A percentile compares a stretch with the other conserved stretches of the same genome.
Evolutionary conservation across 2,888 invertebrate species (phyloP).

Genomic region (Plutella xylostella): DNA sequence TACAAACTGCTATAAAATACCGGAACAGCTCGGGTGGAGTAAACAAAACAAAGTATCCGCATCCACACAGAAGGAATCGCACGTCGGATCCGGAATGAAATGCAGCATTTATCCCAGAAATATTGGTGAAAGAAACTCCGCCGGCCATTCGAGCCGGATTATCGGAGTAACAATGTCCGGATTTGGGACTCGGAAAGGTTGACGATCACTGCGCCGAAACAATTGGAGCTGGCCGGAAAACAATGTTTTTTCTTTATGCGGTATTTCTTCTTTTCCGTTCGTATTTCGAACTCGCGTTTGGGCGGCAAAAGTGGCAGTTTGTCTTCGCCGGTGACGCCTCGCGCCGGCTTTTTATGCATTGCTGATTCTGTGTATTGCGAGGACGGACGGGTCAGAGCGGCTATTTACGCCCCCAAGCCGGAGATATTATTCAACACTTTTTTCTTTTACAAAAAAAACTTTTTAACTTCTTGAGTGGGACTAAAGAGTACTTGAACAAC

Average conservation of each 20-base stretch:
- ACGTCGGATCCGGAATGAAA: constrained; percentile 9
- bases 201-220: neutral
- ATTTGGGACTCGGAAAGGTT: constrained; percentile 14
- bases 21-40: neutral
- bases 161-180: constrained; percentile 24
- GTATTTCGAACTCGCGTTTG: neutral
- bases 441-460: too few species aligned
- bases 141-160: constrained; percentile 31
- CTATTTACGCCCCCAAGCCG: too few species aligned
- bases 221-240: neutral
- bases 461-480: too few species aligned
- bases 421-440: too few species aligned
- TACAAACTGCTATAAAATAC: too few species aligned
- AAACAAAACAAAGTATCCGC: neutral
- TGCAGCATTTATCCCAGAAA: constrained; percentile 19
- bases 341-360: too few species aligned
- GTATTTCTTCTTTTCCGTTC: neutral
- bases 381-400: too few species aligned
- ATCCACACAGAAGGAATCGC: neutral
- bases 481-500: too few species aligned
- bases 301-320: neutral
- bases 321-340: too few species aligned
- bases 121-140: constrained; percentile 24
- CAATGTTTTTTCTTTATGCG: neutral
- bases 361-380: too few species aligned